A percentile compares a stretch with the other conserved stretches of the same genome.
phyloP scores from a whole-genome alignment of 2,888 invertebrate species.

The Esperia sulphurella region DNA sequence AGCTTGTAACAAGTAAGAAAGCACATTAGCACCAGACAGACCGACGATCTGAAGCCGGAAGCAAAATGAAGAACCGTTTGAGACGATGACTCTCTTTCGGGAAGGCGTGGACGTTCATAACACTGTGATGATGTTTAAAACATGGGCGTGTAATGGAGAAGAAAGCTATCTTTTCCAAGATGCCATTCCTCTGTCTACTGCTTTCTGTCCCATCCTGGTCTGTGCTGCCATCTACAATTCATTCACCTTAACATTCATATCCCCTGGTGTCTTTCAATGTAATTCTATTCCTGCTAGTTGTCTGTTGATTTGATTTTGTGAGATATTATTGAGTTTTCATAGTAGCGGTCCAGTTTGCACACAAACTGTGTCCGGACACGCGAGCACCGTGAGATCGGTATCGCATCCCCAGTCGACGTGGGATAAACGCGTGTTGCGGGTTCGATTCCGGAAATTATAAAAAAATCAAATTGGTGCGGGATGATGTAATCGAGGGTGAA shows the following conservation, averaged over 20 bases:
- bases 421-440: conserved; percentile 8
- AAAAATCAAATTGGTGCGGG: conserved; percentile 3
- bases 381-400: conserved; percentile 29
- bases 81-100: no score
- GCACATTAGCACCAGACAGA: no score
- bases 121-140: no score
- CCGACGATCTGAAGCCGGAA: no score
- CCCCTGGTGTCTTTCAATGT: not conserved
- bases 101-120: no score
- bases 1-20: no score
- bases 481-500: conserved; percentile 1
- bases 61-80: no score
- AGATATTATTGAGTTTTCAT: not conserved
- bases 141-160: no score
- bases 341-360: conserved; percentile 1
- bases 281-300: not conserved
- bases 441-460: conserved; percentile 14
- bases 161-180: no score
- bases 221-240: no score
- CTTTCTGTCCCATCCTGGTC: no score
- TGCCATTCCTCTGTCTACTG: no score
- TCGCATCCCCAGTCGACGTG: conserved; percentile 15
- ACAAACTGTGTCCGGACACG: conserved; percentile 27
- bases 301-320: not conserved
- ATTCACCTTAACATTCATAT: not conserved